Conservation (phyloP, 1,140 invertebrate species). For the Drosophila novamexicana region DNA sequence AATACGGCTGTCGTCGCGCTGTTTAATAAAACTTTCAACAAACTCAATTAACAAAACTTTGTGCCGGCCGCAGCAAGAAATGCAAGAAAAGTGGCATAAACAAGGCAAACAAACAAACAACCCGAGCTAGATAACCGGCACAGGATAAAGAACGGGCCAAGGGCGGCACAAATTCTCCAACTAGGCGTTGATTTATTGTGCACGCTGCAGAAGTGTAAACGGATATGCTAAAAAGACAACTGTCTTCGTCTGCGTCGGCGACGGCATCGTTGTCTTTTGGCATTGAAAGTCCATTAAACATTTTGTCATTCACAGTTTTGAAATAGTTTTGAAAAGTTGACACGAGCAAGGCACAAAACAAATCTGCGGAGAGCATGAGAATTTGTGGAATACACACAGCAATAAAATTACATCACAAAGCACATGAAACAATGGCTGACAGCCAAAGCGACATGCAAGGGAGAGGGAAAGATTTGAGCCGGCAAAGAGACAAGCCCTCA, state of each 20-base stretch:
- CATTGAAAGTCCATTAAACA: conserved; percentile 84
- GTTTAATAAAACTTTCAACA: conserved; percentile 83
- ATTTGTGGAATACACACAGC: conserved; percentile 24
- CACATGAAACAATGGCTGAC: conserved; percentile 73
- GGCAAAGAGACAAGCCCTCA: conserved; percentile 7
- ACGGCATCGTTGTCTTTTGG: conserved; percentile 51
- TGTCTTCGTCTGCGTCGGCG: conserved; percentile 15
- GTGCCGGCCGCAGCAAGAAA: conserved; percentile 75
- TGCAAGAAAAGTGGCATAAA: conserved; percentile 81
- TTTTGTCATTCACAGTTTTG: conserved; percentile 84
- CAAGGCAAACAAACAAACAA: conserved; percentile 81
- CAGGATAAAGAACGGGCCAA: neutral
- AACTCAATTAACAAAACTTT: conserved; percentile 82
- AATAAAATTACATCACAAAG: conserved; percentile 68
- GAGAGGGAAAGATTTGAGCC: conserved; percentile 11
- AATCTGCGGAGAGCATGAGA: conserved; percentile 41
- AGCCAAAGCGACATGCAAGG: conserved; percentile 37
- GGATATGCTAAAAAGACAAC: conserved; percentile 64
- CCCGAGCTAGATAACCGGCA: conserved; percentile 27
- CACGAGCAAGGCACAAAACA: conserved; percentile 62
- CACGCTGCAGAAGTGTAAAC: conserved; percentile 66
- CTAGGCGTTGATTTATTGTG: conserved; percentile 79
- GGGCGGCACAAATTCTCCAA: conserved; percentile 44
- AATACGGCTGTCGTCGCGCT: conserved; percentile 71
- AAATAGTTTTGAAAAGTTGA: conserved; percentile 84